Base-by-base conservation (phyloP, 1,140 invertebrate species). In the Leucophenga varia region DNA sequence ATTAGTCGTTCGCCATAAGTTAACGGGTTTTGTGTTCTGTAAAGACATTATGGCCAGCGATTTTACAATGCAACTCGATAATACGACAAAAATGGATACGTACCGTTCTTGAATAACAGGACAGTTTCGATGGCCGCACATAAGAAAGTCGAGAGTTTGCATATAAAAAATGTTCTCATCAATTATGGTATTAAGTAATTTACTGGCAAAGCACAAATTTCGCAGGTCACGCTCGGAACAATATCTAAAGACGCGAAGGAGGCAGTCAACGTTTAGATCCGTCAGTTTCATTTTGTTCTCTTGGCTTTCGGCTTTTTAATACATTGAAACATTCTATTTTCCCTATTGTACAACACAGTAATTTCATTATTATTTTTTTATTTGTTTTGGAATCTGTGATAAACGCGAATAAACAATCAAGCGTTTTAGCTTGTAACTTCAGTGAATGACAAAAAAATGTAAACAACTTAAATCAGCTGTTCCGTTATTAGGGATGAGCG, bases 201-300 rank as follows among this genome's bases (percentile, higher is more conserved):
- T 41, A 36, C 32, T 52, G 0, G 60, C 61, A n/a, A 51, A 21
- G 22, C 52, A 53, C 6, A 74, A 28, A 25, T 46, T 55, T 12
- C 61, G n/a, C 3, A 70, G 40, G 3, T 74, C 71, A 1, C 39
- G 31, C 20, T 71, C 64, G 4, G 49, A 45, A 9, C 60, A 65
- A 37, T 59, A 64, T 20, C 39, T 43, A 35, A 74, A 69, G 20
- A 74, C 57, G 10, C 22, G 14, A 12, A 74, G 37, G 5, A 74
- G 51, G 39, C 67, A 72, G 41, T 74, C 57, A 7, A 61, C 17
- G 42, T 60, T 64, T 5, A 74, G 49, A 38, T 74, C 68, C 2
- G 43, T 65, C 6, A 68, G 43, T 39, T 47, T 54, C 41, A 70
- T 44, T 6, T 10, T 47, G 35, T 42, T n/a, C n/a, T n/a, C n/a